A percentile compares a stretch with the other conserved stretches of the same genome.
phyloP scores from a whole-genome alignment of 37 sponge, comb jelly and placozoan genomes.

The Petrosia ficiformis region DNA sequence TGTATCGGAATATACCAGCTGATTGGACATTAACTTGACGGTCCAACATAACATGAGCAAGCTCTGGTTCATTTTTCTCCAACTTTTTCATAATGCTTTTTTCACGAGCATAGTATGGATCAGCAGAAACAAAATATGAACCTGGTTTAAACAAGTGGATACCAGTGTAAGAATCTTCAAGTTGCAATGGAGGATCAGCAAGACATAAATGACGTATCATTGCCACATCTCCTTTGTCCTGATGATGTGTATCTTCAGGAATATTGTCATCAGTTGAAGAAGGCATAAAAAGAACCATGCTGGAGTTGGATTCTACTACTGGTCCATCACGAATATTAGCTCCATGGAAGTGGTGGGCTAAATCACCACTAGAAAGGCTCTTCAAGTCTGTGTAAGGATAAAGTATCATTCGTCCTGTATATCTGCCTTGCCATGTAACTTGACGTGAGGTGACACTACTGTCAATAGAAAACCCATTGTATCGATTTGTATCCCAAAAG shows the following conservation, averaged over 20 bases:
- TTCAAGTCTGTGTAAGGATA: conserved; percentile 60
- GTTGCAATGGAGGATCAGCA: conserved; percentile 1
- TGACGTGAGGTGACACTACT: background rate
- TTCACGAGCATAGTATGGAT: conserved; percentile 15
- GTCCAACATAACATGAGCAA: conserved; percentile 9
- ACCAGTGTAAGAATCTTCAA: conserved; percentile 49
- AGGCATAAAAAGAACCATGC: conserved; percentile 54
- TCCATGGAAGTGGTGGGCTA: conserved; percentile 54
- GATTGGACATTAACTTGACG: conserved; percentile 14
- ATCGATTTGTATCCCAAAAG: conserved; percentile 62
- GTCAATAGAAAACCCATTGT: conserved; percentile 60
- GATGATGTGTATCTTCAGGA: background rate
- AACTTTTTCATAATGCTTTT: conserved; percentile 47
- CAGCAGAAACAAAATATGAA: conserved; percentile 2
- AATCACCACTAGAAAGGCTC: conserved; percentile 21
- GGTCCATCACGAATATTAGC: background rate
- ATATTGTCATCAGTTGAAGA: conserved; percentile 1
- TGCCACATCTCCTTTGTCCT: conserved; percentile 19
- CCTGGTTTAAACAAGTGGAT: conserved; percentile 49
- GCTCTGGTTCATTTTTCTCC: conserved; percentile 50
- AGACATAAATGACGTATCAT: conserved; percentile 37
- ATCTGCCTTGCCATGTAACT: conserved; percentile 31
- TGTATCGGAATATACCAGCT: conserved; percentile 23
- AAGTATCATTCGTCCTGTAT: conserved; percentile 56
- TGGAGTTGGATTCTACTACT: conserved; percentile 21